These are phyloP conservation scores for Leucoptera coffeella DNA, from an alignment of 2,888 invertebrate genomes.

Conservation along the genomic window DNA sequence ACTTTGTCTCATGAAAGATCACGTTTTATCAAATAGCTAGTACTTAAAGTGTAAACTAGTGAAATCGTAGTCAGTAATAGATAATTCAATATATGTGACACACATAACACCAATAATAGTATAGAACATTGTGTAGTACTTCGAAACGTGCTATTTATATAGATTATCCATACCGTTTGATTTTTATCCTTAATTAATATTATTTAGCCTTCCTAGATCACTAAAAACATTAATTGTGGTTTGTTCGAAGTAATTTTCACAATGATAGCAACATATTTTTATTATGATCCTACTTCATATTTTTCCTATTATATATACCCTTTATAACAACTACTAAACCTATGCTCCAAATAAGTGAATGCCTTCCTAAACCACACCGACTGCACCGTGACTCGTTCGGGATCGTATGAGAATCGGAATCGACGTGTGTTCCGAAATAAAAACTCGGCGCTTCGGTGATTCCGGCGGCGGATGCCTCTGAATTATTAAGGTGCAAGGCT, in stretches of 20 bases:
- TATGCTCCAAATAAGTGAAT: background rate
- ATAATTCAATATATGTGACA: too few species aligned
- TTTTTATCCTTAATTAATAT: too few species aligned
- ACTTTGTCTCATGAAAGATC: too few species aligned
- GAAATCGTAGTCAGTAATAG: too few species aligned
- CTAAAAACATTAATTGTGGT: background rate
- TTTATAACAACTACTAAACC: background rate
- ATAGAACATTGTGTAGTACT: too few species aligned
- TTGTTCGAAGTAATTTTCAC: background rate
- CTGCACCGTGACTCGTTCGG: background rate
- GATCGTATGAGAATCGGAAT: conserved; percentile 12
- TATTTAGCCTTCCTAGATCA: too few species aligned
- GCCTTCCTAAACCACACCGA: background rate
- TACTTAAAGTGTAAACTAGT: too few species aligned
- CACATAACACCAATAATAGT: too few species aligned
- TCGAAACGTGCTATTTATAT: too few species aligned
- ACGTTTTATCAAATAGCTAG: too few species aligned
- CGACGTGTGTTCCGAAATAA: conserved; percentile 41
- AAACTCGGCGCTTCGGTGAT: too few species aligned
- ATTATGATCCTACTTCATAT: background rate
- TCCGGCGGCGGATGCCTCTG: conserved; percentile 1
- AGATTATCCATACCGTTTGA: too few species aligned
- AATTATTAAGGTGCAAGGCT: conserved; percentile 3
- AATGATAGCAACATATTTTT: background rate
- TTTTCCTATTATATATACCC: background rate